A percentile compares a stretch with the other conserved stretches of the same genome.
These are phyloP conservation scores for Drosophila eohydei DNA, from an alignment of 2,888 invertebrate species.

Conservation along the genomic window DNA sequence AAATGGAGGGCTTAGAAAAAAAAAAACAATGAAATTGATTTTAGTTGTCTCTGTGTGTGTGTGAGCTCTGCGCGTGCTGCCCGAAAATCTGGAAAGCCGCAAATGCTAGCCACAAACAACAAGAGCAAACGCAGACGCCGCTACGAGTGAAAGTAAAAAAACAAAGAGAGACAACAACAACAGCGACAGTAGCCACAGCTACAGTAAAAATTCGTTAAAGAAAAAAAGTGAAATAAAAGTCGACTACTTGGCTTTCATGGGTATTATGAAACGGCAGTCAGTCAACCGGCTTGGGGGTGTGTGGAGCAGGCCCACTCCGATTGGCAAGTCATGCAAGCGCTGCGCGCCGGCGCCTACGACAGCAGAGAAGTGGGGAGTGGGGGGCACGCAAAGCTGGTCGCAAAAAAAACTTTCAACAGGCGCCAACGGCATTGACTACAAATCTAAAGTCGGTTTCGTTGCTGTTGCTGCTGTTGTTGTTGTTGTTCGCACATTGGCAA, in stretches of 20 bases:
- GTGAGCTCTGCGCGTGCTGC: slow-evolving; percentile 47
- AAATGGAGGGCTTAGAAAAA: slow-evolving; percentile 16
- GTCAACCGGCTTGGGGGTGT: slow-evolving; percentile 55
- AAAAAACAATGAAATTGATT: slow-evolving; percentile 73
- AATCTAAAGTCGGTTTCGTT: slow-evolving; percentile 45
- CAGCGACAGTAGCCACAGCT: neutral
- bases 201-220: slow-evolving; percentile 18
- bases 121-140: slow-evolving; percentile 46
- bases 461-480: slow-evolving; percentile 59
- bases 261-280: slow-evolving; percentile 77
- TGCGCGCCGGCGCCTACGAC: slow-evolving; percentile 50
- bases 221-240: slow-evolving; percentile 68
- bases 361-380: too few relatives aligned
- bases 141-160: slow-evolving; percentile 72
- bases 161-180: slow-evolving; percentile 15
- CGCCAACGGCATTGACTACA: slow-evolving; percentile 70
- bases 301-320: slow-evolving; percentile 8
- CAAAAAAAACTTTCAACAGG: slow-evolving; percentile 64
- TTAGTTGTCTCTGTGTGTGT: slow-evolving; percentile 31
- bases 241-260: slow-evolving; percentile 73
- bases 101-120: slow-evolving; percentile 24
- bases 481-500: slow-evolving; percentile 70
- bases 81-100: slow-evolving; percentile 60
- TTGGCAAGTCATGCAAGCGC: slow-evolving; percentile 67
- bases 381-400: slow-evolving; percentile 47